These are phyloP conservation scores for Pseudopipra pipra DNA, from an alignment of 2,113 vertebrate genomes.

Conservation along the genomic window DNA sequence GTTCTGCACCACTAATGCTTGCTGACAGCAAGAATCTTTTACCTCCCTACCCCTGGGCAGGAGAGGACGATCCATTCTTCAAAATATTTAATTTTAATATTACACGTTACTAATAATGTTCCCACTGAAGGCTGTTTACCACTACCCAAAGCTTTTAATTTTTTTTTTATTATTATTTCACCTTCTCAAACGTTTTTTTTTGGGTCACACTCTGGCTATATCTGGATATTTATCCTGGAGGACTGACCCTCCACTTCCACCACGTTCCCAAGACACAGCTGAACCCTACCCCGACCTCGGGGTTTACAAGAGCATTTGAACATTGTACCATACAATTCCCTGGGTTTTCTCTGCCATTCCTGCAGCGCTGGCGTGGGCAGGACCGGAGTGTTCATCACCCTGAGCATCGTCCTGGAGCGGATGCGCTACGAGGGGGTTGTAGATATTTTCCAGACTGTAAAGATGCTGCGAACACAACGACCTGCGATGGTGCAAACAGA, in stretches of 20 bases:
- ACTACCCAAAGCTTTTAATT: neutral
- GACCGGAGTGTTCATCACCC: slow-evolving; percentile 94
- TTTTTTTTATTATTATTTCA: neutral
- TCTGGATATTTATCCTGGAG: neutral
- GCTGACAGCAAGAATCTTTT: neutral
- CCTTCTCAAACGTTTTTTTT: neutral
- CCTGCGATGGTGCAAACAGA: slow-evolving; percentile 99
- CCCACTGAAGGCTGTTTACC: neutral
- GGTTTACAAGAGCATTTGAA: neutral
- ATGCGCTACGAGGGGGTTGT: slow-evolving; percentile 98
- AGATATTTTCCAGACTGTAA: slow-evolving; percentile 99
- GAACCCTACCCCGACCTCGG: rapidly evolving
- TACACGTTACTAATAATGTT: neutral
- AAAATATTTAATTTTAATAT: rapidly evolving
- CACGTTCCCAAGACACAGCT: rapidly evolving
- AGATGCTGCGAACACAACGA: slow-evolving; percentile 97
- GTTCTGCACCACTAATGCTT: neutral
- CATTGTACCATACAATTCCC: rapidly evolving
- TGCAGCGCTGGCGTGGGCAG: slow-evolving; percentile 93
- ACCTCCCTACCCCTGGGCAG: neutral
- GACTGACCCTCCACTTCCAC: neutral
- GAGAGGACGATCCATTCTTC: neutral
- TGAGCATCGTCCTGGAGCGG: slow-evolving; percentile 95
- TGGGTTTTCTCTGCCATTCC: neutral
- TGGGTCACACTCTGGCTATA: neutral